phyloP scores from a whole-genome alignment of 2,797 vertebrate genomes.

The Pseudopleuronectes americanus region DNA sequence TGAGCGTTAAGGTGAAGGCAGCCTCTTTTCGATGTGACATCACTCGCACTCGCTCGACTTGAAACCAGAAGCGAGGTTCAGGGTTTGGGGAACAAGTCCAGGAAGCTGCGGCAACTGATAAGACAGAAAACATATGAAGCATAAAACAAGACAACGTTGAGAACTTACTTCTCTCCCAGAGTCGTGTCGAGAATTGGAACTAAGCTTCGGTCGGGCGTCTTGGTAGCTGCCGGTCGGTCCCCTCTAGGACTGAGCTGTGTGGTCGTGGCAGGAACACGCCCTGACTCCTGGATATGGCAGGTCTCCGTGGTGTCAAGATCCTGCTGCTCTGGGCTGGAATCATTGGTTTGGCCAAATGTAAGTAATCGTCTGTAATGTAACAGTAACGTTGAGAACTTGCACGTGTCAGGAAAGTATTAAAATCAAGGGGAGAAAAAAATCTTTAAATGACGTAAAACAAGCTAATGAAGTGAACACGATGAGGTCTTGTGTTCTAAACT shows the following conservation, averaged over 20 bases:
- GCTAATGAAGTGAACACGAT: not conserved
- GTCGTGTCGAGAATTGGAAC: constrained; percentile 8
- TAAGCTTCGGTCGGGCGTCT: constrained; percentile 23
- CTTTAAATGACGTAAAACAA: constrained; percentile 21
- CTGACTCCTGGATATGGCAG: constrained; percentile 87
- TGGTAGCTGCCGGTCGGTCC: constrained; percentile 75
- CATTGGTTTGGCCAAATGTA: constrained; percentile 74
- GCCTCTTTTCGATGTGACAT: constrained; percentile 85
- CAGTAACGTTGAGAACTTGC: not conserved
- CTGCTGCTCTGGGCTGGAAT: constrained; percentile 82
- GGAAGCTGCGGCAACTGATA: constrained; percentile 86
- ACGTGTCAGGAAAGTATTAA: constrained; percentile 10
- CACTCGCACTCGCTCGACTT: constrained; percentile 72
- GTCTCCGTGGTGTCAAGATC: constrained; percentile 82
- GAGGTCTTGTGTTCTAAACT: constrained; percentile 13
- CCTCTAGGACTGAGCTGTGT: constrained; percentile 77
- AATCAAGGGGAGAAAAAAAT: not conserved
- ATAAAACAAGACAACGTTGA: constrained; percentile 40
- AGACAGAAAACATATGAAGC: constrained; percentile 80
- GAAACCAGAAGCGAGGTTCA: constrained; percentile 79
- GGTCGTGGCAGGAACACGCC: constrained; percentile 79
- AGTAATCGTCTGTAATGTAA: constrained; percentile 60
- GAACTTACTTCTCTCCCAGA: constrained; percentile 22
- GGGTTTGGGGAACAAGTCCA: constrained; percentile 81
- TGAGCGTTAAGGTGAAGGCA: constrained; percentile 76